Base-by-base conservation (phyloP, 2,113 vertebrate species). In the Passer domesticus region DNA sequence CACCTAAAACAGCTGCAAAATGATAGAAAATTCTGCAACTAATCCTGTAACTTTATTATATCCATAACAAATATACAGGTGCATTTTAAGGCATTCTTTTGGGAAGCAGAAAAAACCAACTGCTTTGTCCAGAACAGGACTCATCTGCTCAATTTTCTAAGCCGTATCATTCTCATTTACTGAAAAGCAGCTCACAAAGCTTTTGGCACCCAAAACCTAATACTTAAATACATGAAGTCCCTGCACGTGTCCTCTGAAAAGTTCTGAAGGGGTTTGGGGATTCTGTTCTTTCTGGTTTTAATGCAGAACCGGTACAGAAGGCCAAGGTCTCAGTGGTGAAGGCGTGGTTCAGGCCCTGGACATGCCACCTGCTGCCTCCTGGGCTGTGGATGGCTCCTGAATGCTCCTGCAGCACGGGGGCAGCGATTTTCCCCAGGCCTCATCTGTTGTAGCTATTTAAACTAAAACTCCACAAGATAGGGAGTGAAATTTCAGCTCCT, bases 401-500 rank as follows among this genome's bases (percentile, higher is more conserved):
- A 2, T 28, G 33, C 37, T 67, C 41, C 56, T 43, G 67, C 7
- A 35, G 77, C 44, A 41, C 0, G 15, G 53, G 66, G 66, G 25
- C 1, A 13, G 63, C 11, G 56, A 66, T 56, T 63, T 55, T 88
- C 63, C 75, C 50, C 43, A 10, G 24, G 43, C 46, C 39, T 86
- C 82, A 31, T 73, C 84, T 74, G 62, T 3, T 77, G 35, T 28
- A 47, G 64, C 60, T 68, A 47, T 67, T 93, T 77, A 59, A 85
- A 69, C 72, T 80, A 33, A 74, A 96, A 86, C 25, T 74, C 87
- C 7, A 2, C 75, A 19, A 91, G 91, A 77, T 0, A 88, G 72
- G 39, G 67, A 94, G 67, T n/a, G 82, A 86, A 88, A 95, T 78
- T 83, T 58, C 78, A 88, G 67, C 82, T 92, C 24, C 85, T 79